These are phyloP conservation scores for Agriotes lineatus DNA, from an alignment of 2,888 invertebrate genomes.

Conservation along the genomic window DNA sequence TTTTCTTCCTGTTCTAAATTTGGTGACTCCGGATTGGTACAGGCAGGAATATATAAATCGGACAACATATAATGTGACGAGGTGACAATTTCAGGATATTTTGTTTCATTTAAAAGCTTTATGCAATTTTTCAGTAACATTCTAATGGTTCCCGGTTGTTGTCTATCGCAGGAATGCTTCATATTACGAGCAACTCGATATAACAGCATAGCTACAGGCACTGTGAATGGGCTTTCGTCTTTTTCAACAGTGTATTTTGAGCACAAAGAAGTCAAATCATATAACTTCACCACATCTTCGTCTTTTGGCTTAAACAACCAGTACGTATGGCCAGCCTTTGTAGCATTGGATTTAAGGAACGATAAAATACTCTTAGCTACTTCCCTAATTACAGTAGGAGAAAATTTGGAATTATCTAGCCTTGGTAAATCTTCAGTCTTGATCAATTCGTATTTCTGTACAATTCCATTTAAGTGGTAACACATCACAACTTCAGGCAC, in stretches of 20 bases:
- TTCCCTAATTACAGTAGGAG: constrained; percentile 88
- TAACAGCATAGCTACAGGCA: constrained; percentile 92
- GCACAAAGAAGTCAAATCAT: constrained; percentile 91
- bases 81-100: constrained; percentile 88
- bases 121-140: constrained; percentile 88
- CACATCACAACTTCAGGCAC: constrained; percentile 98
- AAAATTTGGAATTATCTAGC: constrained; percentile 86
- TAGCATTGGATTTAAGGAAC: constrained; percentile 92
- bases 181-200: constrained; percentile 92
- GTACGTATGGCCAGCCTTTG: constrained; percentile 96
- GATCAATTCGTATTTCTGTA: constrained; percentile 93
- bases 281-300: constrained; percentile 93
- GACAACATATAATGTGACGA: constrained; percentile 92
- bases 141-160: constrained; percentile 79
- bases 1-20: constrained; percentile 66
- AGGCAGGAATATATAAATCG: constrained; percentile 87
- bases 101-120: constrained; percentile 79
- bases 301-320: constrained; percentile 96
- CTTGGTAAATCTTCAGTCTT: constrained; percentile 95
- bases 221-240: constrained; percentile 89
- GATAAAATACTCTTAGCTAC: constrained; percentile 95
- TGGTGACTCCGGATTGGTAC: constrained; percentile 82
- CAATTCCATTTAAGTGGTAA: constrained; percentile 91
- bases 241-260: constrained; percentile 70
- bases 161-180: constrained; percentile 74